Evolutionary conservation across 2,113 vertebrate genomes (phyloP).

Genomic region (Vidua chalybeata): DNA sequence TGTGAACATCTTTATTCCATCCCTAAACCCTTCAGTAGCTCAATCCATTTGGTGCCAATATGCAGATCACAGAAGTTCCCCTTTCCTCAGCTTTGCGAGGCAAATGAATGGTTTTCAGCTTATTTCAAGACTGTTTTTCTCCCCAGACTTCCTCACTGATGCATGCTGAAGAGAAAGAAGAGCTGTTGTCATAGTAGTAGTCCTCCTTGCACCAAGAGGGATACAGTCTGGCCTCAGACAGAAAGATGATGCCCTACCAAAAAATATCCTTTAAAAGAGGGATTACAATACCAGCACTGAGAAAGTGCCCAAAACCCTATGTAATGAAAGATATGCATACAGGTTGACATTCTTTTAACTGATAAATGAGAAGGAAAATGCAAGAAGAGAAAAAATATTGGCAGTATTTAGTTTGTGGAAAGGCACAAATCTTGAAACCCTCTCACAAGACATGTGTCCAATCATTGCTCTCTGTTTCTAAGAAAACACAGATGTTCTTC

Average conservation of each 20-base stretch:
- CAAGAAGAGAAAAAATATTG: background rate
- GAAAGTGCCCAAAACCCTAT: background rate
- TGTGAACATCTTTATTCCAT: background rate
- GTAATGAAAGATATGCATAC: background rate
- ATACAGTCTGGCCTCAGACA: background rate
- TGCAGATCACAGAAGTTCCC: background rate
- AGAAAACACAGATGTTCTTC: background rate
- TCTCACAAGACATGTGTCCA: background rate
- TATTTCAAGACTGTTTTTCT: background rate
- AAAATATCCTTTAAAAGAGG: background rate
- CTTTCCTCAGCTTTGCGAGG: background rate
- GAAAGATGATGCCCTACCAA: background rate
- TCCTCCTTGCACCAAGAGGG: background rate
- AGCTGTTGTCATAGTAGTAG: background rate
- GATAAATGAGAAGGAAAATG: background rate
- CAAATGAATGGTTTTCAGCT: background rate
- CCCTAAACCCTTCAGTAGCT: background rate
- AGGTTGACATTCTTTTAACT: background rate
- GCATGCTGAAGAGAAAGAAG: background rate
- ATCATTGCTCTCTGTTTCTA: background rate
- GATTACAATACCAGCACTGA: background rate
- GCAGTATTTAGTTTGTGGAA: background rate
- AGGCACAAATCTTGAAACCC: background rate
- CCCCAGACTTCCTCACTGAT: background rate
- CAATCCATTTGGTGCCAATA: background rate